Percentiles rank a stretch among this genome's conserved stretches.
phyloP scores from a whole-genome alignment of 2,888 invertebrate genomes.

The Macrophya annulata region DNA sequence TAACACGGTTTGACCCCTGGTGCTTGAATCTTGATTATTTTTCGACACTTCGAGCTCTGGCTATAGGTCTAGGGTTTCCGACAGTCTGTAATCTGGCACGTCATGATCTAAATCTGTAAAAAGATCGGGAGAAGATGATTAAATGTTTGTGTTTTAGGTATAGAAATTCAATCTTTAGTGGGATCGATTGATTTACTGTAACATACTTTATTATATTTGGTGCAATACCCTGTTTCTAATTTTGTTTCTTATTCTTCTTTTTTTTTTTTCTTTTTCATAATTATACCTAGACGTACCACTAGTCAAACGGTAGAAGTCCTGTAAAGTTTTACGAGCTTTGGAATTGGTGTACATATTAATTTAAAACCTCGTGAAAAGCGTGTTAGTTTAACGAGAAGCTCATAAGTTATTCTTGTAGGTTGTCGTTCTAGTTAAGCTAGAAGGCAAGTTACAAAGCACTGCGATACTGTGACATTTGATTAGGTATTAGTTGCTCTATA shows the following conservation, averaged over 20 bases:
- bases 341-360: constrained; percentile 29
- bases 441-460: constrained; percentile 1
- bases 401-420: constrained; percentile 45
- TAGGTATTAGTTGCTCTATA: constrained; percentile 12
- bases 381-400: constrained; percentile 30
- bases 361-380: constrained; percentile 29
- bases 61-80: not conserved
- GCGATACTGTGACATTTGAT: constrained; percentile 18
- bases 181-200: not conserved
- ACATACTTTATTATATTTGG: not conserved
- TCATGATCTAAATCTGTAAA: constrained; percentile 12
- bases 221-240: not conserved
- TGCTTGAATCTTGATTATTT: constrained; percentile 1
- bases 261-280: constrained; percentile 1
- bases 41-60: not conserved
- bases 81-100: not conserved
- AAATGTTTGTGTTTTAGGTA: not conserved
- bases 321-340: constrained; percentile 29
- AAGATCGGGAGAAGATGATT: constrained; percentile 2
- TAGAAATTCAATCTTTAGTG: not conserved
- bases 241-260: not conserved
- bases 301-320: constrained; percentile 16
- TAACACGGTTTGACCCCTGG: constrained; percentile 5
- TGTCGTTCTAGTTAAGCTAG: not conserved
- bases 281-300: not conserved